Conservation (phyloP, 1,140 invertebrate species). For the Mycetomoellerius zeteki region DNA sequence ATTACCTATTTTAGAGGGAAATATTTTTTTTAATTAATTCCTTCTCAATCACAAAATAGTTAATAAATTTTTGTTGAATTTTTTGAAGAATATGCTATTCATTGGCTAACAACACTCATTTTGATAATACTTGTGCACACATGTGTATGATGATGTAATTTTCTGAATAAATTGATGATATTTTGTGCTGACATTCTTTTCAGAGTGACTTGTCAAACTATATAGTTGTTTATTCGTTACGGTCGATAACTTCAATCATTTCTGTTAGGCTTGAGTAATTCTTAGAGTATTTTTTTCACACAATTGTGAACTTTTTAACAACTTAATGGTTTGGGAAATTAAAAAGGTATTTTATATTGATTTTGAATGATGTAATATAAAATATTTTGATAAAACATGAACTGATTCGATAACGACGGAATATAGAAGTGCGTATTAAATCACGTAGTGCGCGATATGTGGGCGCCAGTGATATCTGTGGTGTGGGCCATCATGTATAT, state of each 20-base stretch:
- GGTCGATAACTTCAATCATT: constrained; percentile 58
- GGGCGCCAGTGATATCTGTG: constrained; percentile 73
- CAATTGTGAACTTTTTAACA: constrained; percentile 8
- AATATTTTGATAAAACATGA: background rate
- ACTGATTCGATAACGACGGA: background rate
- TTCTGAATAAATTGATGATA: constrained; percentile 27
- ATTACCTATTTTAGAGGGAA: background rate
- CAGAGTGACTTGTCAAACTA: constrained; percentile 24
- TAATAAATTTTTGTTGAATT: background rate
- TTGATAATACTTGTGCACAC: constrained; percentile 9
- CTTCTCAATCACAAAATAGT: background rate
- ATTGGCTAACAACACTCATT: background rate
- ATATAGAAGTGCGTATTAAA: constrained; percentile 20
- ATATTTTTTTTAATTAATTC: background rate
- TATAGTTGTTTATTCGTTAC: constrained; percentile 14
- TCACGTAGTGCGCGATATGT: constrained; percentile 62
- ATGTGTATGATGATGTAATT: background rate
- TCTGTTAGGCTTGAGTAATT: background rate
- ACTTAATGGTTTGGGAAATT: background rate
- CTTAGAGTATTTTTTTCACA: constrained; percentile 3
- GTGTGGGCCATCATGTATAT: constrained; percentile 72
- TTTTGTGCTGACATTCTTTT: constrained; percentile 44
- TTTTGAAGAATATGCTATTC: background rate
- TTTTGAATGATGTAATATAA: background rate
- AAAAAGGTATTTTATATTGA: background rate